Evolutionary conservation across 2,797 vertebrate species (phyloP).

Genomic region (Syngnathus rostellatus): DNA sequence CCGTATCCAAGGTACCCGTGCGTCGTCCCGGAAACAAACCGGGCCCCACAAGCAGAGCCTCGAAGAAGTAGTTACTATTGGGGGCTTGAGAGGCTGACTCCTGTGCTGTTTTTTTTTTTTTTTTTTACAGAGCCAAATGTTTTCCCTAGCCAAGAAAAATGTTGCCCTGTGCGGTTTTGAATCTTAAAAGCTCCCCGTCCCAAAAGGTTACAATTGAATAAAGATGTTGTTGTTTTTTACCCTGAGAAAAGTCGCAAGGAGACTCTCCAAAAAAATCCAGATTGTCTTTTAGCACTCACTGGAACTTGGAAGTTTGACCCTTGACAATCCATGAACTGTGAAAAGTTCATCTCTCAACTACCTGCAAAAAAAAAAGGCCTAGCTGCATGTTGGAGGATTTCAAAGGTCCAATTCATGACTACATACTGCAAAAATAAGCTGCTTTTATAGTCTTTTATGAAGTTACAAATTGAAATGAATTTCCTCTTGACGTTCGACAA

Average conservation of each 20-base stretch:
- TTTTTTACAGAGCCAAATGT: slow-evolving; percentile 38
- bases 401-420: slow-evolving; percentile 24
- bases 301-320: slow-evolving; percentile 44
- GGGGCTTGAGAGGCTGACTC: slow-evolving; percentile 25
- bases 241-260: slow-evolving; percentile 47
- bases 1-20: slow-evolving; percentile 91
- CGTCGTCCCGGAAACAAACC: slow-evolving; percentile 82
- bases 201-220: slow-evolving; percentile 33
- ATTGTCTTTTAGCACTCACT: slow-evolving; percentile 34
- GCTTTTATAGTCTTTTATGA: slow-evolving; percentile 36
- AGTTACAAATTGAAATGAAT: not conserved
- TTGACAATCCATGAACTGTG: slow-evolving; percentile 46
- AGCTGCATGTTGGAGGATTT: slow-evolving; percentile 26
- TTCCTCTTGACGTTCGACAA: slow-evolving; percentile 21
- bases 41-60: slow-evolving; percentile 65
- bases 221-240: slow-evolving; percentile 29
- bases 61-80: slow-evolving; percentile 76
- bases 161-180: slow-evolving; percentile 46
- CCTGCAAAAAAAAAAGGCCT: slow-evolving; percentile 39
- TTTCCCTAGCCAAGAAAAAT: slow-evolving; percentile 50
- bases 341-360: slow-evolving; percentile 38
- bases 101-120: slow-evolving; percentile 14
- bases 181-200: slow-evolving; percentile 46
- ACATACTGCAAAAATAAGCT: slow-evolving; percentile 41
- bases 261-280: slow-evolving; percentile 45